phyloP scores from a whole-genome alignment of 2,113 vertebrate genomes.

The Cisticola juncidis region DNA sequence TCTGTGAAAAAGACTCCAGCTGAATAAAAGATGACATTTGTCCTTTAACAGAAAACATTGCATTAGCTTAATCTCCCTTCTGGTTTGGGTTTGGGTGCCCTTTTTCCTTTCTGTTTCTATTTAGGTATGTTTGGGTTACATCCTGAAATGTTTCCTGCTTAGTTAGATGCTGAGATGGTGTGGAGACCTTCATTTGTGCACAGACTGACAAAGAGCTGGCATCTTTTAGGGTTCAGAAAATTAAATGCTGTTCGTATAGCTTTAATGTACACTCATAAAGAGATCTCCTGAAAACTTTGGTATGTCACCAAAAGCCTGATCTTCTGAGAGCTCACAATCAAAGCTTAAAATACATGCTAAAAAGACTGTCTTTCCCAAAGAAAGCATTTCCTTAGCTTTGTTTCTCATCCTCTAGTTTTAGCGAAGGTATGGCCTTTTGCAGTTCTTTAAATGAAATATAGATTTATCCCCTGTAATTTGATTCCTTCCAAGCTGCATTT shows the following conservation, averaged over 20 bases:
- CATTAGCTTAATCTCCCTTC: constrained; percentile 5
- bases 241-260: neutral
- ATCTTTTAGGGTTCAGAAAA: neutral
- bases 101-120: neutral
- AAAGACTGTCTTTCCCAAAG: neutral
- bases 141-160: neutral
- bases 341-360: neutral
- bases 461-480: neutral
- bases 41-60: constrained; percentile 12
- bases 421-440: neutral
- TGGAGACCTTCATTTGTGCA: neutral
- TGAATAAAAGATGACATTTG: constrained; percentile 27
- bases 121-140: neutral
- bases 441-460: neutral
- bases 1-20: neutral
- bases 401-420: neutral
- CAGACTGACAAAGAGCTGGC: neutral
- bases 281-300: neutral
- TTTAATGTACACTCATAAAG: neutral
- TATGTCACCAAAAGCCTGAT: neutral
- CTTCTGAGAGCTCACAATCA: neutral
- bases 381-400: neutral
- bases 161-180: neutral
- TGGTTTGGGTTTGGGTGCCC: neutral
- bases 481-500: constrained; percentile 23